Base-by-base conservation (phyloP, 2,888 invertebrate species). In the Holacanthella duospinosa region DNA sequence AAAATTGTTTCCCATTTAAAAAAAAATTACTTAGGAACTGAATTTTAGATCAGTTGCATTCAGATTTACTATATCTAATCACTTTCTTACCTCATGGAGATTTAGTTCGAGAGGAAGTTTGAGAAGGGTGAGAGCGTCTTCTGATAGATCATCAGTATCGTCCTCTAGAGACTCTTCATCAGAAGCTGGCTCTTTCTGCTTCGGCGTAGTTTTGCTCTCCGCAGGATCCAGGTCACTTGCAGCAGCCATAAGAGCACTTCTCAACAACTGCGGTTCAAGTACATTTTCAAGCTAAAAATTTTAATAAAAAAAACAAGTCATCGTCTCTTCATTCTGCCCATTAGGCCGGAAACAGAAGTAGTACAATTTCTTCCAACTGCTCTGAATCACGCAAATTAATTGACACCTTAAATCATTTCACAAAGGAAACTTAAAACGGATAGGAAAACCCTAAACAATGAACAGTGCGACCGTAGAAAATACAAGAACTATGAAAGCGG, bases 31-130 rank as follows among this genome's bases (percentile, higher is more conserved):
- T n/a, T n/a, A n/a, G n/a, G n/a, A n/a, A n/a, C n/a, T n/a, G n/a
- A n/a, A n/a, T n/a, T n/a, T n/a, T n/a, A n/a, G n/a, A n/a, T n/a
- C n/a, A n/a, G n/a, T n/a, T n/a, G n/a, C n/a, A n/a, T n/a, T n/a
- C n/a, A n/a, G n/a, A n/a, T n/a, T n/a, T n/a, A n/a, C n/a, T n/a
- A n/a, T n/a, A n/a, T n/a, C n/a, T n/a, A n/a, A n/a, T n/a, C n/a
- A n/a, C n/a, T n/a, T n/a, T 58, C n/a, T 67, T 68, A 70, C 72
- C 62, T 72, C 72, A 53, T 70, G 70, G 55, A 72, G 67, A 66
- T 65, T 72, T 43, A 72, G 66, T 66, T 72, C 72, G 56, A 72
- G 66, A 6, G 72, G 72, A 55, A 72, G 63, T 62, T 70, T 71
- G 60, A 72, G 63, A 67, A 72, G 68, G 44, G 67, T 69, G 26